Evolutionary conservation across 2,888 invertebrate genomes (phyloP).

Genomic region (Eupithecia tripunctaria): DNA sequence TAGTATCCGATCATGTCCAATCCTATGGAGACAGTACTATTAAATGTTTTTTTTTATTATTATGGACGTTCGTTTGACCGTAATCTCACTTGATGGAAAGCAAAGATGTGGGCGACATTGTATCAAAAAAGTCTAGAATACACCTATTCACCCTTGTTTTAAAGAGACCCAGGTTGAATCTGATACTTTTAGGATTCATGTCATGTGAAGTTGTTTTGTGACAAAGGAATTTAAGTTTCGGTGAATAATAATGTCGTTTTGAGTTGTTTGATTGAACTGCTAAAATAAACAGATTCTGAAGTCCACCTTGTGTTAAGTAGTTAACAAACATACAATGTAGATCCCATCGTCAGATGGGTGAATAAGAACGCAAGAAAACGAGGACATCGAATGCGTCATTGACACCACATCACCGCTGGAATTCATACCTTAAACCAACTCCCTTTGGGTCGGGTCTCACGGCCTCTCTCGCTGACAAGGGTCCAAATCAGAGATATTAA

Average conservation of each 20-base stretch:
- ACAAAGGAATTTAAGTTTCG: background rate
- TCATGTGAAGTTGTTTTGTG: background rate
- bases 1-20: background rate
- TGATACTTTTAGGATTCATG: background rate
- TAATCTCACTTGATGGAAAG: no score
- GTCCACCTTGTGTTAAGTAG: background rate
- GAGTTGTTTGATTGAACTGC: background rate
- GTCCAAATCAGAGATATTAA: slow-evolving; percentile 83
- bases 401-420: slow-evolving; percentile 24
- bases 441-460: slow-evolving; percentile 52
- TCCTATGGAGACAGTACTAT: background rate
- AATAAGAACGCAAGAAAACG: background rate
- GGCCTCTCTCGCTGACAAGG: slow-evolving; percentile 73
- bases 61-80: no score
- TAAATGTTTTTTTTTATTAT: no score
- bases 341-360: background rate
- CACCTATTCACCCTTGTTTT: no score
- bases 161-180: no score
- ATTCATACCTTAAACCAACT: slow-evolving; percentile 46
- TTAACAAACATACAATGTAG: no score
- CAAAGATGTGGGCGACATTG: no score
- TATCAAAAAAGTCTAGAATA: no score
- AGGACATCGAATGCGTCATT: background rate
- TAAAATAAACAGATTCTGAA: background rate
- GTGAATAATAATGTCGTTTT: background rate